phyloP scores from a whole-genome alignment of 2,113 vertebrate genomes.

The Apteryx owenii region DNA sequence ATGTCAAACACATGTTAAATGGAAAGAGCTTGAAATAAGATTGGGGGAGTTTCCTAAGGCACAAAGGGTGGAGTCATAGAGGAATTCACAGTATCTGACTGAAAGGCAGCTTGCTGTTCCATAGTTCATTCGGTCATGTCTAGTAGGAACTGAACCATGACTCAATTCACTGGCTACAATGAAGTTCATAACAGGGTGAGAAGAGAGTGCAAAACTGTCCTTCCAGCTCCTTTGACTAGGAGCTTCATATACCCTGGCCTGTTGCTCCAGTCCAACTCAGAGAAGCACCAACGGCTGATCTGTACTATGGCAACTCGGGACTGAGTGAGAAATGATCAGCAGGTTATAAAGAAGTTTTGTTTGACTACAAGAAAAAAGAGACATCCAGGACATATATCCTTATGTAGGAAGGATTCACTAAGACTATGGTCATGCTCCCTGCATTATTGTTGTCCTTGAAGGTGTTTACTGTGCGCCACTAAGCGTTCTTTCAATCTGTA shows the following conservation, averaged over 20 bases:
- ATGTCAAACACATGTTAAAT: not conserved
- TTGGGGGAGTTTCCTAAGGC: not conserved
- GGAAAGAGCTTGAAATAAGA: not conserved
- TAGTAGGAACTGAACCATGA: not conserved
- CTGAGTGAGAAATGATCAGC: not conserved
- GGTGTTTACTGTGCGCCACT: not conserved
- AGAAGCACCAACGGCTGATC: not conserved
- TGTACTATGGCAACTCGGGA: not conserved
- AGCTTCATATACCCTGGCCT: not conserved
- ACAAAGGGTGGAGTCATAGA: not conserved
- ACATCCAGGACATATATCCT: not conserved
- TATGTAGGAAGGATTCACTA: not conserved
- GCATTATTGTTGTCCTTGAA: not conserved
- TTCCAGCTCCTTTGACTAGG: not conserved
- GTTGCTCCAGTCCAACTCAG: fast-evolving
- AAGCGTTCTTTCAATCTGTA: not conserved
- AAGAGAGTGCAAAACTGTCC: not conserved
- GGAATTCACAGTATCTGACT: not conserved
- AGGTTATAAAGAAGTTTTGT: not conserved
- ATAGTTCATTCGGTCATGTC: not conserved
- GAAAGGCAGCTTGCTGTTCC: not conserved
- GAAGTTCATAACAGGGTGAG: not conserved
- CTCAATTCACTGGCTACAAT: not conserved
- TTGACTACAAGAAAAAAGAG: not conserved
- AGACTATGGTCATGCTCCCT: not conserved